A percentile compares a stretch with the other conserved stretches of the same genome.
These are phyloP conservation scores for Dryobates pubescens DNA, from an alignment of 2,797 vertebrate species.

Conservation along the genomic window DNA sequence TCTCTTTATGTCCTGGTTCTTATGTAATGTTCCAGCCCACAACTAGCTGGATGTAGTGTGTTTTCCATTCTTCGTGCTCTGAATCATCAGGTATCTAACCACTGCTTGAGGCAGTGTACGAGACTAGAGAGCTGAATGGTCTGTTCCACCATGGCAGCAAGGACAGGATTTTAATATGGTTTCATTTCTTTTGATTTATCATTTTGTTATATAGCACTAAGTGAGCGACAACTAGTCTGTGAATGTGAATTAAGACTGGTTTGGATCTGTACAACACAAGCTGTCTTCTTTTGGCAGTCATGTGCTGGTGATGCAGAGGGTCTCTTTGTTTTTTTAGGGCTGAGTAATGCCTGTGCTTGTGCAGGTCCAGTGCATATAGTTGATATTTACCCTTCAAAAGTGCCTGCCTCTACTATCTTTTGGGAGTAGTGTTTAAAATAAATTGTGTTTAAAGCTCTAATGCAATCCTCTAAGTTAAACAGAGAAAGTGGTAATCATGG, in stretches of 20 bases:
- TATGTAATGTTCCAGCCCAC: constrained; percentile 32
- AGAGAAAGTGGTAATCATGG: neutral
- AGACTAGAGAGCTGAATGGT: constrained; percentile 12
- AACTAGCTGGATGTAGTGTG: constrained; percentile 49
- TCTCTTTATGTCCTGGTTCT: neutral
- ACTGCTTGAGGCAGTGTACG: constrained; percentile 38
- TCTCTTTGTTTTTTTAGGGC: neutral
- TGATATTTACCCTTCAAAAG: neutral
- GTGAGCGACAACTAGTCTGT: constrained; percentile 1
- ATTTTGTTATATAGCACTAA: neutral
- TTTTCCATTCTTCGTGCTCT: constrained; percentile 52
- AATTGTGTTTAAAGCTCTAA: neutral
- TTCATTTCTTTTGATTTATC: constrained; percentile 68
- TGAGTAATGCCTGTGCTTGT: neutral
- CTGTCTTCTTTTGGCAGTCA: neutral
- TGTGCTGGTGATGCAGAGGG: neutral
- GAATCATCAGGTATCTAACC: constrained; percentile 56
- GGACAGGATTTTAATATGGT: constrained; percentile 62
- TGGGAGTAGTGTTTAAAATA: neutral
- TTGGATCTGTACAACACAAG: neutral
- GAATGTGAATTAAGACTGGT: constrained; percentile 23
- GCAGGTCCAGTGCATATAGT: neutral
- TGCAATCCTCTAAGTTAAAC: neutral
- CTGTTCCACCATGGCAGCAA: constrained; percentile 19
- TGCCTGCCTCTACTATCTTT: neutral